phyloP scores from a whole-genome alignment of 2,797 vertebrate genomes.

The Synanceia verrucosa region DNA sequence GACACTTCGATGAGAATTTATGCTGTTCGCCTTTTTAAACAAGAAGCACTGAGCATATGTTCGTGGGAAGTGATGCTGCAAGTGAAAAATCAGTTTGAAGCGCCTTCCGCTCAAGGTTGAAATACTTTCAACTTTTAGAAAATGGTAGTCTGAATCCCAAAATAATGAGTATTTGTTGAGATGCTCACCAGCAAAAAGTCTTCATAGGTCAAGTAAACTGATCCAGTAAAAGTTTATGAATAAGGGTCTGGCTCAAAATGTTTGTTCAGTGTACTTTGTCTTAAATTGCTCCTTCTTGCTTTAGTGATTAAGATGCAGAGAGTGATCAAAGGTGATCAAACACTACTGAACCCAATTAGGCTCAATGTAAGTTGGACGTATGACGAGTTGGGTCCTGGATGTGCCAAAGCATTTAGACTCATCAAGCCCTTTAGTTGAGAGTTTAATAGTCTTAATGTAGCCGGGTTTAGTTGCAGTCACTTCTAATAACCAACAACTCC shows the following conservation, averaged over 20 bases:
- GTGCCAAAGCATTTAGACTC: neutral
- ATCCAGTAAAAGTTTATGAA: neutral
- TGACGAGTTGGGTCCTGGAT: neutral
- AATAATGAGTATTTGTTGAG: neutral
- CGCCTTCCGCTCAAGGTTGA: neutral
- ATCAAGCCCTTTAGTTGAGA: neutral
- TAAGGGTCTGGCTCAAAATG: neutral
- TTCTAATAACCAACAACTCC: too few species aligned
- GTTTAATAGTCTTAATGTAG: neutral
- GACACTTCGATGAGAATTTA: conserved; percentile 31
- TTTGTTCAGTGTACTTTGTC: neutral
- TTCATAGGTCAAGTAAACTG: neutral
- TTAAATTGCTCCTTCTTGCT: neutral
- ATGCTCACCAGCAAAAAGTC: neutral
- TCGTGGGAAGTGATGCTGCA: conserved; percentile 40
- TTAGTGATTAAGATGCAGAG: neutral
- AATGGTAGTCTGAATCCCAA: neutral
- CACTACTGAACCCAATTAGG: neutral
- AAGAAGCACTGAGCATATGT: conserved; percentile 54
- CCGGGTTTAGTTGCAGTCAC: neutral
- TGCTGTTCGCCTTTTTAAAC: conserved; percentile 29
- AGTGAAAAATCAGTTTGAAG: conserved; percentile 15
- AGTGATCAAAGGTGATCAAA: neutral
- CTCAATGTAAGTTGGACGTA: neutral
- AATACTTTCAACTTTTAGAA: conserved; percentile 12